These are phyloP conservation scores for Noctua pronuba DNA, from an alignment of 2,888 invertebrate genomes.

Conservation along the genomic window DNA sequence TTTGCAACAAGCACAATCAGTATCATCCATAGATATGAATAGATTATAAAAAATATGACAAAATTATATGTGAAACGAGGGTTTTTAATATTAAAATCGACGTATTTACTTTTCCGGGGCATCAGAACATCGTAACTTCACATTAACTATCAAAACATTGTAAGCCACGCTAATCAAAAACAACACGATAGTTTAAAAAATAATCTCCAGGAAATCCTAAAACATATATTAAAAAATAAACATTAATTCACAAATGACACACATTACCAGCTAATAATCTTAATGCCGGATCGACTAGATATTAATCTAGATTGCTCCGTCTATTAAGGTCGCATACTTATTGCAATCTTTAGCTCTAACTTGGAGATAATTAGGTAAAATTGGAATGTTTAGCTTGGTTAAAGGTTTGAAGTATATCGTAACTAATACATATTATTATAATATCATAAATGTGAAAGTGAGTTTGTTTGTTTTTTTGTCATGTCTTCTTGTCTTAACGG, in stretches of 20 bases:
- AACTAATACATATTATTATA: background rate
- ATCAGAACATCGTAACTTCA: background rate
- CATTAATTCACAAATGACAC: conserved; percentile 31
- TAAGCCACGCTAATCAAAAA: background rate
- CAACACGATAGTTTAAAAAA: background rate
- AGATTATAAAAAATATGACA: too few relatives aligned
- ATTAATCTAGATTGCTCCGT: conserved; percentile 39
- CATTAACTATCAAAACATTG: background rate
- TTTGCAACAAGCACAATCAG: too few relatives aligned
- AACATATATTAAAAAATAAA: too few relatives aligned
- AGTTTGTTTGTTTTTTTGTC: background rate
- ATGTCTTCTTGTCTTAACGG: background rate
- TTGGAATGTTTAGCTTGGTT: background rate
- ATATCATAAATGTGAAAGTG: background rate
- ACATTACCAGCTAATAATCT: conserved; percentile 38
- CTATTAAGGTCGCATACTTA: conserved; percentile 56
- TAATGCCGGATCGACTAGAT: conserved; percentile 40
- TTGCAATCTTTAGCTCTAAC: conserved; percentile 27
- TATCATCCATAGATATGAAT: too few relatives aligned
- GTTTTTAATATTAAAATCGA: too few relatives aligned
- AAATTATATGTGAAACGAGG: too few relatives aligned
- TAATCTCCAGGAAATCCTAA: conserved; percentile 17
- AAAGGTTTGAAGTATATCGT: background rate
- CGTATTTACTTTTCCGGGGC: too few relatives aligned
- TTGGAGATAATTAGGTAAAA: conserved; percentile 17